These are phyloP conservation scores for Drosophila erecta DNA, from an alignment of 1,140 invertebrate genomes.

Conservation along the genomic window DNA sequence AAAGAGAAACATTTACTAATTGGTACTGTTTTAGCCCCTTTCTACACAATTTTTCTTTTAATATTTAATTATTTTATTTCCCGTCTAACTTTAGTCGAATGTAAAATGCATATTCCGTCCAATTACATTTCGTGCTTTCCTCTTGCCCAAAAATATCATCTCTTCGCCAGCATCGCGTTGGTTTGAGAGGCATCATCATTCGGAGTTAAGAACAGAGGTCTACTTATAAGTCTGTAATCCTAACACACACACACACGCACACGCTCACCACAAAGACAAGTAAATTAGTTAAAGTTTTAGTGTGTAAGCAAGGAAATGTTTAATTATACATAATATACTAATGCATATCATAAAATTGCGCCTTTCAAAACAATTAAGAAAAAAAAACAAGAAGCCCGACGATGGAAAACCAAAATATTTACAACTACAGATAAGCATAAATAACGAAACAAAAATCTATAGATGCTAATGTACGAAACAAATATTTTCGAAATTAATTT, in stretches of 20 bases:
- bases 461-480: slow-evolving; percentile 63
- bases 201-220: slow-evolving; percentile 46
- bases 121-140: slow-evolving; percentile 81
- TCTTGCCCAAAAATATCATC: slow-evolving; percentile 57
- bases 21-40: slow-evolving; percentile 36
- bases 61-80: slow-evolving; percentile 39
- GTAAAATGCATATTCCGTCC: slow-evolving; percentile 80
- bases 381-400: slow-evolving; percentile 39
- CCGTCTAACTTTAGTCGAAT: slow-evolving; percentile 71
- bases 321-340: slow-evolving; percentile 76
- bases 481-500: slow-evolving; percentile 82
- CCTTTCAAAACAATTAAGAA: slow-evolving; percentile 72
- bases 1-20: slow-evolving; percentile 39
- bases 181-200: slow-evolving; percentile 23
- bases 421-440: slow-evolving; percentile 71
- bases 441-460: slow-evolving; percentile 48
- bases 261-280: slow-evolving; percentile 32
- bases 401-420: slow-evolving; percentile 68
- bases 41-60: slow-evolving; percentile 30
- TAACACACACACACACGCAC: slow-evolving; percentile 40
- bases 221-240: slow-evolving; percentile 52
- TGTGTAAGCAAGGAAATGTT: slow-evolving; percentile 43
- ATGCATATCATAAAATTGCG: slow-evolving; percentile 84
- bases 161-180: slow-evolving; percentile 33
- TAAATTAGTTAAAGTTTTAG: slow-evolving; percentile 59